Base-by-base conservation (phyloP, 2,888 invertebrate genomes). In the Amphipyra tragopoginis region DNA sequence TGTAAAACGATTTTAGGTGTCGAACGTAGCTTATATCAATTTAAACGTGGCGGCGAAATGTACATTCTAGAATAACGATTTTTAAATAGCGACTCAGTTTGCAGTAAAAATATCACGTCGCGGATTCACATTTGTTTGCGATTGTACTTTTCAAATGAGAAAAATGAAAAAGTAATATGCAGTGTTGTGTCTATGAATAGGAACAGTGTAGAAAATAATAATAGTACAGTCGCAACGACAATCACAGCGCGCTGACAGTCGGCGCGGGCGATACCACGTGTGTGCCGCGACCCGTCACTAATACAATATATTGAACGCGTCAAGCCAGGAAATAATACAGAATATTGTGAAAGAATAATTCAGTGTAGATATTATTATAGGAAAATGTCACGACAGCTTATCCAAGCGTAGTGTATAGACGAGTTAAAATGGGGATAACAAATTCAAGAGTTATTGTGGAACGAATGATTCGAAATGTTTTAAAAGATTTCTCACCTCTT, bases 261-360 rank as follows among this genome's bases (percentile, higher is more conserved):
- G 69, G 36, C 33, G 9, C 33, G 7, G 33, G 72, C 76, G 80
- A 82, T 80, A 81, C 72, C 69, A 72, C 78, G 82, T 77, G 84
- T 82, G 84, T 80, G 84, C 84, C 53, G 76, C 84, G 87, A 90
- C 82, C 89, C 83, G 88, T 83, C 82, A 86, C 85, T 89, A 90
- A 90, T 86, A 79, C 86, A 86, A 86, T 86, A 88, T 88, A 90
- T 89, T 86, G 88, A 86, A 90, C 83, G 85, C 84, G 83, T 77
- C 81, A 79, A 77, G 75, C 61, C 67, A 62, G 74, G 70, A 82
- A 81, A 83, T 80, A 80, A 80, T 80, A 76, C 64, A 64, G 42
- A 59, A 72, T 80, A 68, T 74, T 44, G 60, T 44, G 59, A 72
- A 66, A 74, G 47, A 71, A 66, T 70, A 55, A 61, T 63, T 63